These are phyloP conservation scores for Platypus cylindrus DNA, from an alignment of 2,888 invertebrate genomes.

Conservation along the genomic window DNA sequence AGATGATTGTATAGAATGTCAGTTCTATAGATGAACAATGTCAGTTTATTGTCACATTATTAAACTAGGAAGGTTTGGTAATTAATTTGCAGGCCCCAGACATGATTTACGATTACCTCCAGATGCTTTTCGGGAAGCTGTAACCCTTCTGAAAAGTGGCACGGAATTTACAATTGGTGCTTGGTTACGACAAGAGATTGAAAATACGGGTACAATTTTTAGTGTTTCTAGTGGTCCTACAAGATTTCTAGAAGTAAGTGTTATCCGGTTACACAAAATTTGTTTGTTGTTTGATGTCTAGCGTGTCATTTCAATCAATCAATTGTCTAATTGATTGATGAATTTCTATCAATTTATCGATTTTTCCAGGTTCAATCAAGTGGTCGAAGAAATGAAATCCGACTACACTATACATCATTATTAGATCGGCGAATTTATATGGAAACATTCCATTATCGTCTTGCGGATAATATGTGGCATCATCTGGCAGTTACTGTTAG, in stretches of 20 bases:
- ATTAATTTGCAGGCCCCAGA: conserved; percentile 34
- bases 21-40: no score
- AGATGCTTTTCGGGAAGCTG: conserved; percentile 52
- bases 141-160: conserved; percentile 54
- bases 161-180: conserved; percentile 73
- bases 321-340: no score
- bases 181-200: conserved; percentile 62
- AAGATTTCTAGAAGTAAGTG: conserved; percentile 44
- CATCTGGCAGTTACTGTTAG: conserved; percentile 73
- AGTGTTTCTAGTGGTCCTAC: conserved; percentile 71
- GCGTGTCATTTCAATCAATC: no score
- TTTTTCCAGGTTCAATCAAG: conserved; percentile 78
- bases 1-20: no score
- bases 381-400: conserved; percentile 75
- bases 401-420: conserved; percentile 66
- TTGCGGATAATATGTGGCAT: conserved; percentile 84
- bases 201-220: conserved; percentile 71
- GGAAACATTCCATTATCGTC: conserved; percentile 76
- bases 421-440: conserved; percentile 42
- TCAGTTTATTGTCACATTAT: no score
- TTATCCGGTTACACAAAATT: not conserved
- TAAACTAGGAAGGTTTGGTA: not conserved
- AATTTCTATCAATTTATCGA: no score
- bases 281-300: not conserved
- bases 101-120: conserved; percentile 56